Evolutionary conservation across 1,140 invertebrate species (phyloP), one percentile per base, ranked within the genome.

Genomic region (Spodoptera frugiperda): DNA sequence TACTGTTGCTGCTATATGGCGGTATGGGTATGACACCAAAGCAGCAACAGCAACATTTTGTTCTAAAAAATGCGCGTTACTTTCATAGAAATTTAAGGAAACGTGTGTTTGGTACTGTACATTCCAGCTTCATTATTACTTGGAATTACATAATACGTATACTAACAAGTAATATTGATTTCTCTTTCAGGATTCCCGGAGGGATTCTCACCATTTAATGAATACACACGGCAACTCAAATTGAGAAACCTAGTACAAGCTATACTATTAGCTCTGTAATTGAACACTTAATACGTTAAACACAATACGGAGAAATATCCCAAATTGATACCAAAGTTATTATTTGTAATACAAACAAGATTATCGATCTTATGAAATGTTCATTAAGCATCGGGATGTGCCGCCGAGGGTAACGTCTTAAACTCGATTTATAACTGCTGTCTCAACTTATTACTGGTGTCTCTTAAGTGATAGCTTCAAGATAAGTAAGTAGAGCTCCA

Each of bases 371-470:
- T 33, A 49, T 61, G 44, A 61, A 33, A 57, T 19, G 25, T 59
- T 72, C 53, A 57, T 25, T 48, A 72, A 25, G 53, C 15, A 63
- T 57, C 53, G 21, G 49, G 21, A 73, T 59, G 55, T 25, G 71
- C 71, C 71, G 71, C 71, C 71, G 55, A 49, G 61, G 55, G 71
- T 55, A 17, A 61, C 19, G 54, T 73, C 55, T 73, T 73, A 73
- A 73, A 73, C 55, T 73, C 30, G 55, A 73, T 73, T 73, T 73
- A 73, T 61, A 61, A 61, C 71, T 59, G 71, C 71, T 73, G 71
- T 61, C 71, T 61, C 25, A 73, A 61, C 70, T 73, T 59, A 55
- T 73, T 48, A 61, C 71, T 68, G 65, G 65, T 68, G 51, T 57
- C 33, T 70, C 49, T 72, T 57, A 55, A 57, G 68, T 72, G 68